Evolutionary conservation across 2,888 invertebrate genomes (phyloP).

Genomic region (Theretra japonica): DNA sequence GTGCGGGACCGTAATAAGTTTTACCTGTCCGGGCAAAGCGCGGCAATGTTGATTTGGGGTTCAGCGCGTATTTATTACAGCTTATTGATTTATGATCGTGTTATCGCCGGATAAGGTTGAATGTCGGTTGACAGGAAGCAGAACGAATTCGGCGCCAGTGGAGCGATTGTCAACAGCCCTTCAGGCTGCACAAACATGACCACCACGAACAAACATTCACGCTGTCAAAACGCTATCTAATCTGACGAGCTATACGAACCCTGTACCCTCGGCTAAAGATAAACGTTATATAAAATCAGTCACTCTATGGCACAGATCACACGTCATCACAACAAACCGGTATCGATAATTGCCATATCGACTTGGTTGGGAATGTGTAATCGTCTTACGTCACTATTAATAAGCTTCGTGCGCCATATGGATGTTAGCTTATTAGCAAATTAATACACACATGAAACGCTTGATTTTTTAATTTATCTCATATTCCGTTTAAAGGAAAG

Average conservation of each 20-base stretch:
- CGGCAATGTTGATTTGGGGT: conserved; percentile 43
- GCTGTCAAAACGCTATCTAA: conserved; percentile 74
- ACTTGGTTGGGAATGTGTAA: conserved; percentile 30
- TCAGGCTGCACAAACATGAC: conserved; percentile 68
- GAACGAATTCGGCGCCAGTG: conserved; percentile 52
- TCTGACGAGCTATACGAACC: conserved; percentile 64
- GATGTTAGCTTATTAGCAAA: neutral
- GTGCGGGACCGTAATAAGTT: conserved; percentile 45
- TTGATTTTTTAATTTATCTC: neutral
- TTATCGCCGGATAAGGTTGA: conserved; percentile 52
- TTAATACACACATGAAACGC: neutral
- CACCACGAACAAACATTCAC: conserved; percentile 70
- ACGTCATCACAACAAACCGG: conserved; percentile 31
- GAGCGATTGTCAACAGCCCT: conserved; percentile 62
- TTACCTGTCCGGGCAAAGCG: conserved; percentile 50
- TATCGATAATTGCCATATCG: conserved; percentile 33
- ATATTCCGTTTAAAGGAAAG: conserved; percentile 43
- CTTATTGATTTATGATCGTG: conserved; percentile 45
- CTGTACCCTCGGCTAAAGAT: conserved; percentile 31
- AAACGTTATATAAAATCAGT: conserved; percentile 22
- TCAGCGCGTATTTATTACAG: conserved; percentile 37
- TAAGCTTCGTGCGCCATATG: neutral
- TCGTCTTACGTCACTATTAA: conserved; percentile 31
- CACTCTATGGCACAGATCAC: conserved; percentile 28
- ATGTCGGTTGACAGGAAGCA: conserved; percentile 48